Conservation (phyloP, 92 coral and sea anemone genomes). For the Actinostola sp. region DNA sequence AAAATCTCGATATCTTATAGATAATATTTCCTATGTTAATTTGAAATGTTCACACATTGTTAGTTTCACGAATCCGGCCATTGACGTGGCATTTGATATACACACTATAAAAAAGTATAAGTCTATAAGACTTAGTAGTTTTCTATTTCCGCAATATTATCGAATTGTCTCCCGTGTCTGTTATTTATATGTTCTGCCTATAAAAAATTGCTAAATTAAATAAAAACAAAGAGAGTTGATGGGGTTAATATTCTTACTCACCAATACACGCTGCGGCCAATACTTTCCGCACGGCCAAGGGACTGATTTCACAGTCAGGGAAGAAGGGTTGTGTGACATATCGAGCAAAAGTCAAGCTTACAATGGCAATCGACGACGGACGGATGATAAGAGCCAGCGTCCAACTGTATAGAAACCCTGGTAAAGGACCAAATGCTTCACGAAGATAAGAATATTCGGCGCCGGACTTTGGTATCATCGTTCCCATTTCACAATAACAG, state of each 20-base stretch:
- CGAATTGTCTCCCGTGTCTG: no score
- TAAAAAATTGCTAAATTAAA: no score
- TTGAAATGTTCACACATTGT: no score
- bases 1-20: no score
- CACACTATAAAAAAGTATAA: no score
- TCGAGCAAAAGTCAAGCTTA: conserved; percentile 92
- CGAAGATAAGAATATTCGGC: conserved; percentile 90
- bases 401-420: conserved; percentile 97
- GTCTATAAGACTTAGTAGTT: no score
- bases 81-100: no score
- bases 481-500: conserved; percentile 97
- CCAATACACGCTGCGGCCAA: conserved; percentile 92
- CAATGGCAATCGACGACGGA: conserved; percentile 93
- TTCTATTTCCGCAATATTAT: no score
- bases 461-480: conserved; percentile 98
- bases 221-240: background rate
- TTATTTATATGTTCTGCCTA: no score
- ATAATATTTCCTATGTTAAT: no score
- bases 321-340: conserved; percentile 96
- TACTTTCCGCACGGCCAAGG: conserved; percentile 78
- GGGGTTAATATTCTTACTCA: conserved; percentile 36
- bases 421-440: conserved; percentile 94
- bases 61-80: no score
- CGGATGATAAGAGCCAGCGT: conserved; percentile 92
- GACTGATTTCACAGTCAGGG: conserved; percentile 90